These are phyloP conservation scores for Anseranas semipalmata DNA, from an alignment of 2,113 vertebrate species.

Conservation along the genomic window DNA sequence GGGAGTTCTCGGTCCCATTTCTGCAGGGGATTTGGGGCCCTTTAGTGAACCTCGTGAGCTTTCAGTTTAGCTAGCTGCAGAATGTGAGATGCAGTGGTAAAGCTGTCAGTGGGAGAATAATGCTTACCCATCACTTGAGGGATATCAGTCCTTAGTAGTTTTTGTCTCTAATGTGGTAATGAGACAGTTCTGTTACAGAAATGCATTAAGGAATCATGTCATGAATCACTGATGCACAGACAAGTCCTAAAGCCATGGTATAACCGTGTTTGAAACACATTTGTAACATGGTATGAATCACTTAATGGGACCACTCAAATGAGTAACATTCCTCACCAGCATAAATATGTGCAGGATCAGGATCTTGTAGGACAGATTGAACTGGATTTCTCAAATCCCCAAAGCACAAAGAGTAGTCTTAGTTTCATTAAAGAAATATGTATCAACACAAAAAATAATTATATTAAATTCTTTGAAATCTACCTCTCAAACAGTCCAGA, in stretches of 20 bases:
- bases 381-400: neutral
- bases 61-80: neutral
- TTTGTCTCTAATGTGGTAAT: neutral
- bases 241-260: neutral
- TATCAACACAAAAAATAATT: neutral
- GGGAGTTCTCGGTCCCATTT: neutral
- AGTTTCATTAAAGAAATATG: neutral
- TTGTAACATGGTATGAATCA: neutral
- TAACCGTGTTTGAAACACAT: neutral
- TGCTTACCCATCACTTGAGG: neutral
- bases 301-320: slow-evolving; percentile 3
- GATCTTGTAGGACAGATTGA: neutral
- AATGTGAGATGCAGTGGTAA: neutral
- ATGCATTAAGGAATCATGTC: neutral
- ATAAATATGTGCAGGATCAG: neutral
- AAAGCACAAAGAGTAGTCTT: neutral
- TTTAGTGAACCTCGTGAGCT: neutral
- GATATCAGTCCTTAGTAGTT: neutral
- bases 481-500: neutral
- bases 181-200: neutral
- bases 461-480: neutral
- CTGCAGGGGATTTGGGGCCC: fast-evolving
- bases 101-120: neutral
- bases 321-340: neutral
- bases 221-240: neutral